Evolutionary conservation across 1,140 invertebrate genomes (phyloP), one percentile per base, ranked within the genome.

Genomic region (Procambarus clarkii): DNA sequence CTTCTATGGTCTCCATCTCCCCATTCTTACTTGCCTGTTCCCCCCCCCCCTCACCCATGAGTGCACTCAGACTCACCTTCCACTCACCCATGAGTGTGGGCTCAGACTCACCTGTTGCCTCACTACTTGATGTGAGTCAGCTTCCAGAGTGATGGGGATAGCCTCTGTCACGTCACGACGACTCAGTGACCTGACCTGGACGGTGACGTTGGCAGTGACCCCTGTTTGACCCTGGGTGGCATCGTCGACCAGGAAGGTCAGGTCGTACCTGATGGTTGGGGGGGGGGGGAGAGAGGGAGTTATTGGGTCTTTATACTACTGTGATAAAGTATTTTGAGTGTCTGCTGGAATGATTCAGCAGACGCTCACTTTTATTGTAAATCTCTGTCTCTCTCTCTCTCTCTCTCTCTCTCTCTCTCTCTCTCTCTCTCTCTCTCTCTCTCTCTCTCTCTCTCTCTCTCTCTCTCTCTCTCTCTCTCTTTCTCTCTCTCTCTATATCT

Each of bases 241-340:
- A 45, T 85, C 82, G 64, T 45, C 74, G 34, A 85, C 82, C 69
- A 85, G 24, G 64, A 85, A 85, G 2, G 60, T 24, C 48, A 85
- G 64, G 9, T 85, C 58, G 60, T 71, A 85, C 24, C 82, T 74
- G 82, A 21, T 71, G n/a, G n/a, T n/a, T n/a, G n/a, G n/a, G n/a
- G n/a, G n/a, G n/a, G n/a, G 45, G 77, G 44, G 45, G 21, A 45
- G 34, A 54, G 50, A 11, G 50, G 7, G 50, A 54, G 7, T 54
- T 54, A 11, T 5, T 54, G 7, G 50, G 7, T 54, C 50, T 8
- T 54, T 11, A 5, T 54, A 2, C 50, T 54, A 11, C 7, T 54
- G 50, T 54, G 13, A 54, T 54, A 54, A 11, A 54, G 50, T 3
- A 11, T 54, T 54, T 54, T 5, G 50, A 54, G 7, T 54, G 50